Evolutionary conservation across 2,113 vertebrate genomes (phyloP).

Genomic region (Pituophis catenifer): DNA sequence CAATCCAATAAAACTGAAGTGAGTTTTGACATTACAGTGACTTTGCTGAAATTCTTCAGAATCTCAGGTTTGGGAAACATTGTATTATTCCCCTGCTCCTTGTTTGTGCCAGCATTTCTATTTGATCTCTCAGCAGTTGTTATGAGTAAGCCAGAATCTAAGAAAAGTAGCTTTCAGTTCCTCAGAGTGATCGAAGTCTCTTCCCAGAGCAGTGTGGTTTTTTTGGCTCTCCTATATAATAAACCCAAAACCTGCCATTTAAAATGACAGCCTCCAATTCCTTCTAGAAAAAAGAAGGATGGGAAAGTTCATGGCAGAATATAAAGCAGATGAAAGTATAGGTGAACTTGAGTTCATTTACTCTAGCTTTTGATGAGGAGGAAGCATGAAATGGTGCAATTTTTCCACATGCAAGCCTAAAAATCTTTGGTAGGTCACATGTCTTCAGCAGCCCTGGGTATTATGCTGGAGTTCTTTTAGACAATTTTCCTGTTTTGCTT

Average conservation of each 20-base stretch:
- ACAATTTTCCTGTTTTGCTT: constrained; percentile 44
- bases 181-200: constrained; percentile 55
- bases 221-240: constrained; percentile 41
- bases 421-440: constrained; percentile 12
- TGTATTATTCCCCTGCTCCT: constrained; percentile 52
- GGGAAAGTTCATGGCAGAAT: constrained; percentile 10
- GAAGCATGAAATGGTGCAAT: constrained; percentile 31
- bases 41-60: constrained; percentile 46
- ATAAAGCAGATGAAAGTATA: background rate
- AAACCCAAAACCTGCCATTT: constrained; percentile 46
- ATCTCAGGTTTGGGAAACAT: constrained; percentile 45
- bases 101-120: constrained; percentile 55
- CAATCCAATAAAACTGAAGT: background rate
- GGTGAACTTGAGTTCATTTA: background rate
- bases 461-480: background rate
- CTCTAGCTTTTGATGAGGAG: background rate
- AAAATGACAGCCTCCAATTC: constrained; percentile 35
- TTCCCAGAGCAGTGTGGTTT: constrained; percentile 34
- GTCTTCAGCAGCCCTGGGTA: constrained; percentile 23
- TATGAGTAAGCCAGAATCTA: constrained; percentile 49
- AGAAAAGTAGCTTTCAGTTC: constrained; percentile 52
- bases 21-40: constrained; percentile 3
- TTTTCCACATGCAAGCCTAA: constrained; percentile 30
- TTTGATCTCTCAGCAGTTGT: constrained; percentile 56
- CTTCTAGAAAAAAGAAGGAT: constrained; percentile 19